Base-by-base conservation (phyloP, 2,888 invertebrate species). In the Eilema sororculum region DNA sequence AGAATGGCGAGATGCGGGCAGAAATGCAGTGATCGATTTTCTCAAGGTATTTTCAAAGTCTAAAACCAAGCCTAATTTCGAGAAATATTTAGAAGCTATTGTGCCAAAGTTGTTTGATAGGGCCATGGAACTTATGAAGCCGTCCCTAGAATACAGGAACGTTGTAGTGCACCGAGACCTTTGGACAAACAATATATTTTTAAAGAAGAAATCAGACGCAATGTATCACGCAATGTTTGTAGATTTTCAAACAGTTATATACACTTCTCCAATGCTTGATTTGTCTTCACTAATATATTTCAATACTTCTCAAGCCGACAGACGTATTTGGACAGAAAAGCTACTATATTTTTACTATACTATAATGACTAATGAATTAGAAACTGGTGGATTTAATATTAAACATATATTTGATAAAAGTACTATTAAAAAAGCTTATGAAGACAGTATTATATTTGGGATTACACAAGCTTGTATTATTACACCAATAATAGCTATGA, bases 191-290 rank as follows among this genome's bases (percentile, higher is more conserved):
- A 97, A 97, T 80, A 90, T 96, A 61, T 94, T 97, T 86, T 91
- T 96, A 25, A 93, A 91, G 78, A 86, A 83, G 59, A 70, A 83
- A 4, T 74, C 87, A 22, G 80, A 90, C 41, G 88, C 90, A 0
- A 83, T 82, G 9, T 92, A 93, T 3, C 90, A 96, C 3, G 95
- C 96, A 57, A 83, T 96, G 37, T 85, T 97, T 46, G 95, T 97
- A 8, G 97, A 97, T 86, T 97, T 96, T 82, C 97, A 97, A 87
- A 92, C 97, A 63, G 94, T 96, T 0, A 88, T 97, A 16, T 97
- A 97, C 82, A 93, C 95, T 6, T 96, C 97, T 0, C 96, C 97
- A 0, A 96, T 96, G 80, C 91, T 97, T 66, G 97, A 97, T 80
- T 83, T 97, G 16, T 91, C 96, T 20, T 93, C 96, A 3, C 78